These are phyloP conservation scores for Cirrhinus mrigala DNA, from an alignment of 2,797 vertebrate species.

Conservation along the genomic window DNA sequence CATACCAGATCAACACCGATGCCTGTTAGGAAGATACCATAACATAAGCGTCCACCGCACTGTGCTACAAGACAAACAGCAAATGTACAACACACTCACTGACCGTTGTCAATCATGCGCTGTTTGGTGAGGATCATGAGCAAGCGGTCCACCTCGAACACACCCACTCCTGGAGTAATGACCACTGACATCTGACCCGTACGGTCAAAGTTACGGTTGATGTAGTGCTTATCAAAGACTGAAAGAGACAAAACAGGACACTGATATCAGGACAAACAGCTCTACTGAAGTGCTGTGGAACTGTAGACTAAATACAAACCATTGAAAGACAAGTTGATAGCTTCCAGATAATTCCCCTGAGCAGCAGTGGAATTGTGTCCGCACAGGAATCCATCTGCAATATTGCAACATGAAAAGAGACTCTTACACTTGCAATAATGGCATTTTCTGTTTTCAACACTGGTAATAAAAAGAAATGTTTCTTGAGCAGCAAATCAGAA, in stretches of 20 bases:
- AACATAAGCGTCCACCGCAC: background rate
- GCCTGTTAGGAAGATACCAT: slow-evolving; percentile 71
- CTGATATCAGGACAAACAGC: background rate
- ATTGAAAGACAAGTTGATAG: slow-evolving; percentile 98
- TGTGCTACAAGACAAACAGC: background rate
- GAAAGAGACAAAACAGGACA: slow-evolving; percentile 6
- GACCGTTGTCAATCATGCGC: slow-evolving; percentile 97
- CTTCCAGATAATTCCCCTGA: slow-evolving; percentile 97
- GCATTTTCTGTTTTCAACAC: background rate
- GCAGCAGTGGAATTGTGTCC: slow-evolving; percentile 93
- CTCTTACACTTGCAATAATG: background rate
- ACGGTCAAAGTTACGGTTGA: slow-evolving; percentile 98
- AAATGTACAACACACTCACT: slow-evolving; percentile 66
- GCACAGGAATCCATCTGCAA: slow-evolving; percentile 88
- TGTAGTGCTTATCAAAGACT: slow-evolving; percentile 99
- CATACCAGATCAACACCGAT: slow-evolving; percentile 98
- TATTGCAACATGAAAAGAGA: slow-evolving; percentile 20
- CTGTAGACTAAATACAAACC: slow-evolving; percentile 74
- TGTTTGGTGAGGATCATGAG: slow-evolving; percentile 99
- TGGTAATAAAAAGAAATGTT: background rate
- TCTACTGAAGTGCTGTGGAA: background rate
- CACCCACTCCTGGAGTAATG: slow-evolving; percentile 94
- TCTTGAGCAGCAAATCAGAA: background rate
- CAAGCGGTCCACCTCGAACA: slow-evolving; percentile 96
- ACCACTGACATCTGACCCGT: slow-evolving; percentile 99